Percentiles rank a stretch among this genome's conserved stretches.
phyloP scores from a whole-genome alignment of 2,888 invertebrate species.

The Thymelicus lineola region DNA sequence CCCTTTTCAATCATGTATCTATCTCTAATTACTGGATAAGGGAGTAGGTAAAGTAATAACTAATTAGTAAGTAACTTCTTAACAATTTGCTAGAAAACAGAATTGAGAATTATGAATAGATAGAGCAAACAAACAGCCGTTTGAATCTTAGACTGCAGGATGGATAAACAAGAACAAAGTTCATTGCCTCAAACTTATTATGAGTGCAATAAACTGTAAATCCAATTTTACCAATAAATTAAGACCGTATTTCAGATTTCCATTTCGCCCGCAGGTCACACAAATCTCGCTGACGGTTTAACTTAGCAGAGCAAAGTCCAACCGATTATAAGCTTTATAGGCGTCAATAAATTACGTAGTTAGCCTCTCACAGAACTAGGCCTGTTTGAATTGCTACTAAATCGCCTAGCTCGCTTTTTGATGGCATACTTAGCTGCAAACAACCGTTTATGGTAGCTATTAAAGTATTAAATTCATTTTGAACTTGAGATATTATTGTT shows the following conservation, averaged over 20 bases:
- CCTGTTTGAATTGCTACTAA: conserved; percentile 35
- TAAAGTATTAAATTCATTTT: no score
- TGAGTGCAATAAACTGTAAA: neutral
- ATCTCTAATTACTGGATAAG: no score
- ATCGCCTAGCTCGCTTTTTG: conserved; percentile 27
- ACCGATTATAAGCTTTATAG: conserved; percentile 36
- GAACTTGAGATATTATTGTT: no score
- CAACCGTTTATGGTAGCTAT: neutral
- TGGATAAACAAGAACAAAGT: no score
- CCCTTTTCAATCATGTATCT: no score
- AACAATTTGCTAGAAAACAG: no score
- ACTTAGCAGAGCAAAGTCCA: conserved; percentile 33
- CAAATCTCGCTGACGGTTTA: conserved; percentile 34
- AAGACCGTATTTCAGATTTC: conserved; percentile 25
- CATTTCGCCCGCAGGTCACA: conserved; percentile 18
- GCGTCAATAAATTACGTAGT: conserved; percentile 34
- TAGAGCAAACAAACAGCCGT: no score
- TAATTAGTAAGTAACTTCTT: no score
- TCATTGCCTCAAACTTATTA: no score
- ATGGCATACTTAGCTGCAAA: conserved; percentile 17
- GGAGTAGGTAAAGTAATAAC: no score
- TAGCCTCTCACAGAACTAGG: conserved; percentile 30
- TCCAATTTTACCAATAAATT: conserved; percentile 8
- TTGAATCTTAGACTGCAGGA: no score
- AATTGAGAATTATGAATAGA: no score